Base-by-base conservation (phyloP, 2,888 invertebrate genomes). In the Caenorhabditis becei region DNA sequence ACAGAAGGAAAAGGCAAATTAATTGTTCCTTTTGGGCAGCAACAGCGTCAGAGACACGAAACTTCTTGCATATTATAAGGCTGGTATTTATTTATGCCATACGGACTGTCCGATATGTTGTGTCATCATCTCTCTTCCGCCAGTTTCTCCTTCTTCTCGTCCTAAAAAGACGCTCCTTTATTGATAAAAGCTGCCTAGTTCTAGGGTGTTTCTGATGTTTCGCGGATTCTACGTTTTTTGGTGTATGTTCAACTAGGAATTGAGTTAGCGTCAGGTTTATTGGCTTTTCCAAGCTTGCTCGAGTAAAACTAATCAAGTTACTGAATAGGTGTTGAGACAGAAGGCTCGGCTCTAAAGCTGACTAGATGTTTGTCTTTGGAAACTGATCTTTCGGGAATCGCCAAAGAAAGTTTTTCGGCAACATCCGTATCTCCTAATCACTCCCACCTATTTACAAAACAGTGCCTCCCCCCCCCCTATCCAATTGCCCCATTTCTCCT, bases 111-210 rank as follows among this genome's bases (percentile, higher is more conserved):
- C 10, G 32, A 10, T 32, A 14, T 32, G 47, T 32, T 61, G 61
- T 61, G 61, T 61, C 61, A 61, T 61, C 61, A 44, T 47, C 18
- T 20, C 41, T 14, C 14, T 61, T 41, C 28, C 61, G 47, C 44
- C 44, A 37, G 28, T n/a, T 61, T 47, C 35, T 24, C 41, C 20
- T 23, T 20, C 61, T 23, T 18, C 18, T 16, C 37, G 32, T 11
- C 23, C 23, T 23, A 37, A 23, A 24, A 54, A 24, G 75, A 35
- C 75, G 32, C 75, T 75, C 75, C 75, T 75, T 74, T 74, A 66
- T 74, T 74, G 59, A 72, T 72, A 59, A 32, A 32, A 58, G 35
- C 10, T 23, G 41, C 59, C 41, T 11, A 16, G 35, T 59, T 59
- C 16, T 11, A 18, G 5, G 18, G n/a, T 4, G 47, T 47, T 47